These are phyloP conservation scores for Edolisoma coerulescens DNA, from an alignment of 2,113 vertebrate genomes.

Conservation along the genomic window DNA sequence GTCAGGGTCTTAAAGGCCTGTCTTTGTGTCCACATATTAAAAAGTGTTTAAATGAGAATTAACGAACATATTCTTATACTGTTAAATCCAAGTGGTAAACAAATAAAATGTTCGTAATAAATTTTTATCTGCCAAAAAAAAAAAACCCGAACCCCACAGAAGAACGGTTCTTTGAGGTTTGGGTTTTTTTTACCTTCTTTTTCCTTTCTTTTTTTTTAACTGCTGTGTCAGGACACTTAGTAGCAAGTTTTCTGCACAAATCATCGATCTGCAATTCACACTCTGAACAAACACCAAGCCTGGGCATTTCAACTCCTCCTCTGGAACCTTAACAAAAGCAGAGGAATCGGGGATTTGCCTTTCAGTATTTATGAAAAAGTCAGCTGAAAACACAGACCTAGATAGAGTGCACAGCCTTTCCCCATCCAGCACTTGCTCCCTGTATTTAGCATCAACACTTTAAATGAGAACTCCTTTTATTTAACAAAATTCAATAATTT, in stretches of 20 bases:
- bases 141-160: background rate
- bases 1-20: background rate
- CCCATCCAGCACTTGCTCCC: background rate
- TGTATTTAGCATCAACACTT: conserved; percentile 32
- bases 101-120: background rate
- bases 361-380: conserved; percentile 3
- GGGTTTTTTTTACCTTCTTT: background rate
- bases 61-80: background rate
- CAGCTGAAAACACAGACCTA: background rate
- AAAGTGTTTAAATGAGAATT: background rate
- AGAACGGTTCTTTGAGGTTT: background rate
- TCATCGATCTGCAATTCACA: background rate
- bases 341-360: background rate
- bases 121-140: background rate
- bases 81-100: background rate
- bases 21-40: background rate
- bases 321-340: background rate
- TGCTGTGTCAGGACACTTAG: background rate
- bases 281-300: background rate
- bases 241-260: background rate
- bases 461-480: conserved; percentile 30
- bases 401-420: background rate
- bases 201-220: background rate
- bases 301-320: background rate
- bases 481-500: conserved; percentile 74